These are phyloP conservation scores for Limosa lapponica DNA, from an alignment of 2,797 vertebrate species.

Conservation along the genomic window DNA sequence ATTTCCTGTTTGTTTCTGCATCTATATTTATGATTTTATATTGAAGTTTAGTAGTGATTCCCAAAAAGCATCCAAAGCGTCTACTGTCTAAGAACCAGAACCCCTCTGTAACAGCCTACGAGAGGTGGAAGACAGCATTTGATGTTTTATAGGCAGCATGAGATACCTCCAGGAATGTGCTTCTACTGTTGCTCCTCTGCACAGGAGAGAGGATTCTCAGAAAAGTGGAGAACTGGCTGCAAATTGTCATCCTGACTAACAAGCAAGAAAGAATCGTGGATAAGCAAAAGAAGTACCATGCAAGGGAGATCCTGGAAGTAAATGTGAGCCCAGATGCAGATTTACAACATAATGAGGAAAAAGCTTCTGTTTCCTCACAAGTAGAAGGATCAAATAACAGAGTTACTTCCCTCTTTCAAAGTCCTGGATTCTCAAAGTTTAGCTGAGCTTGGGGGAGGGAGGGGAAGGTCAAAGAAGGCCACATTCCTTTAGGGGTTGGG, in stretches of 20 bases:
- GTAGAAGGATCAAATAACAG: background rate
- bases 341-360: background rate
- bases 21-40: background rate
- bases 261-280: background rate
- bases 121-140: background rate
- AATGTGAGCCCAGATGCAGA: background rate
- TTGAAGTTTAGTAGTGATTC: background rate
- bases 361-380: background rate
- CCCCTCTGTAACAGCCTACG: rapidly evolving
- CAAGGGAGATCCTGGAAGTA: background rate
- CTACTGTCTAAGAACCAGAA: background rate
- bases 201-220: background rate
- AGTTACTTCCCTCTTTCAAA: background rate
- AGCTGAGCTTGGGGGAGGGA: background rate
- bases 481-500: background rate
- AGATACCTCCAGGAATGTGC: background rate
- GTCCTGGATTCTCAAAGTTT: background rate
- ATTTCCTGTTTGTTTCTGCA: background rate
- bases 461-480: background rate
- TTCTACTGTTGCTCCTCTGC: background rate
- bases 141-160: background rate
- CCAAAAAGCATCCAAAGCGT: background rate
- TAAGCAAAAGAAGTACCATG: background rate
- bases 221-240: background rate
- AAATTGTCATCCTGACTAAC: background rate